Percentiles rank a stretch among this genome's conserved stretches.
phyloP scores from a whole-genome alignment of 2,797 vertebrate genomes.

The Iguana delicatissima region DNA sequence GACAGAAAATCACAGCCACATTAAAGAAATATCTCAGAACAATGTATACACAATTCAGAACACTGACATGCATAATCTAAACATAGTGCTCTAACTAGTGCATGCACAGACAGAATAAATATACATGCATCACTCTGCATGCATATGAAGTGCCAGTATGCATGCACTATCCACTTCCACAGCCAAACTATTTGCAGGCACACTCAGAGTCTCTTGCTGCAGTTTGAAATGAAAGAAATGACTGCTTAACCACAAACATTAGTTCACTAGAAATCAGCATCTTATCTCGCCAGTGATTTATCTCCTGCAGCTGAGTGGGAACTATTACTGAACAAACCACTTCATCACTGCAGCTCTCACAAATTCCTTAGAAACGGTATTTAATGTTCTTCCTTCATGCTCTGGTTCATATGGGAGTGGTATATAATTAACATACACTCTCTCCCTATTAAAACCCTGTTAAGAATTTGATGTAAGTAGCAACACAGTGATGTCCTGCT shows the following conservation, averaged over 20 bases:
- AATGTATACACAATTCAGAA: neutral
- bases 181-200: neutral
- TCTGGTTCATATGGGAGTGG: slow-evolving; percentile 72
- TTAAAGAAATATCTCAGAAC: neutral
- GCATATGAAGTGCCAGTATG: neutral
- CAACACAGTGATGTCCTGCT: slow-evolving; percentile 23
- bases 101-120: neutral
- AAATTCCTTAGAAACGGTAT: slow-evolving; percentile 65
- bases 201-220: slow-evolving; percentile 31
- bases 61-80: neutral
- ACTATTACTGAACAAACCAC: slow-evolving; percentile 72
- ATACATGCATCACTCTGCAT: slow-evolving; percentile 13
- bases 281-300: slow-evolving; percentile 70
- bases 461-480: slow-evolving; percentile 61
- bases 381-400: slow-evolving; percentile 74
- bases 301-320: slow-evolving; percentile 62
- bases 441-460: slow-evolving; percentile 69
- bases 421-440: slow-evolving; percentile 74
- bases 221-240: slow-evolving; percentile 29
- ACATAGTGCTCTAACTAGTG: neutral
- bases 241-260: slow-evolving; percentile 54
- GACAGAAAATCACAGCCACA: neutral
- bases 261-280: slow-evolving; percentile 54
- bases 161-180: neutral
- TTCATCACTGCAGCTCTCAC: slow-evolving; percentile 69